Evolutionary conservation across 2,797 vertebrate genomes (phyloP), one percentile per base, ranked within the genome.

Genomic region (Microctenopoma steveboyesi): DNA sequence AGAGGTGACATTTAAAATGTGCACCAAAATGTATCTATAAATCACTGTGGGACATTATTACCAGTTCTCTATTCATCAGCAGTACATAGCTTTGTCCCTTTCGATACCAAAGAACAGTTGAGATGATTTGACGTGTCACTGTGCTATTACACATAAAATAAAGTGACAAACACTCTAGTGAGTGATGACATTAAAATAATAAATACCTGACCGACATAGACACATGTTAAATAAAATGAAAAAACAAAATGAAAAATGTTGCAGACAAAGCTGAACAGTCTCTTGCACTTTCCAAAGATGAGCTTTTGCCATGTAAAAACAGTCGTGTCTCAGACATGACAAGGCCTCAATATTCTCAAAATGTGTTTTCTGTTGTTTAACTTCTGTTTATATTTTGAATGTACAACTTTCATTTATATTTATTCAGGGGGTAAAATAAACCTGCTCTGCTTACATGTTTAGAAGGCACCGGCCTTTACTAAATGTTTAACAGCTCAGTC

Each of bases 281-380:
- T 78, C 55, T 13, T n/a, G 9, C 7, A 4, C 35, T 65, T 61
- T 70, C 27, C 39, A 48, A 35, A 71, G 63, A 74, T 46, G 0
- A 46, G 18, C 42, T 33, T 55, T 56, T 43, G 64, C 64, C 64
- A 4, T 35, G 33, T 58, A 76, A 70, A 74, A 84, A 74, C 72
- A 72, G 71, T 69, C 56, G 10, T 47, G 39, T 78, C 57, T 58
- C 78, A 78, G 70, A 83, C 51, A 74, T 71, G 67, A 69, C 68
- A 88, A 90, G 87, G 87, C 89, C 87, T 86, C 81, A 4, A 57
- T 51, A 56, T 52, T 77, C 15, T 18, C 33, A 47, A 15, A 40
- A 64, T 72, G 53, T 27, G 2, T 35, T 71, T 22, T 63, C 56
- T 67, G 22, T 48, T 46, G 16, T n/a, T n/a, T 46, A 45, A n/a